These are phyloP conservation scores for Chymomyza costata DNA, from an alignment of 1,140 invertebrate species.

Conservation along the genomic window DNA sequence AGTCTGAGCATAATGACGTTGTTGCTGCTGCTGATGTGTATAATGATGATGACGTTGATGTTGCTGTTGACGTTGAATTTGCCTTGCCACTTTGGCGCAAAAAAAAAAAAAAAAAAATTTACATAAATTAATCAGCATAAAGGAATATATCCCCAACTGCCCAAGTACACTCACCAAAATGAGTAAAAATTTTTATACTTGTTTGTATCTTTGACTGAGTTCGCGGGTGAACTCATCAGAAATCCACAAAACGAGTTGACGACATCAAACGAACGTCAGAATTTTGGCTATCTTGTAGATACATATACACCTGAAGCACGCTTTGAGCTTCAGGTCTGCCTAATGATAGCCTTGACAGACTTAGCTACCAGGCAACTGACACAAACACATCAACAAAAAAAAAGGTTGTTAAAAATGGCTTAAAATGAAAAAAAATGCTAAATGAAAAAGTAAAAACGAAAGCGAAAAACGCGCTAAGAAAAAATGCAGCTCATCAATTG, in stretches of 20 bases:
- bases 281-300: constrained; percentile 3
- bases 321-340: constrained; percentile 27
- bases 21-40: constrained; percentile 15
- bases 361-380: too few relatives aligned
- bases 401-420: too few relatives aligned
- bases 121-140: constrained; percentile 41
- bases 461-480: constrained; percentile 7
- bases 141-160: too few relatives aligned
- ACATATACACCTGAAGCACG: constrained; percentile 7
- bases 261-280: too few relatives aligned
- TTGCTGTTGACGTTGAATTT: constrained; percentile 37
- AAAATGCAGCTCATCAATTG: constrained; percentile 32
- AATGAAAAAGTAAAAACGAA: not conserved
- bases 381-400: too few relatives aligned
- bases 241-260: constrained; percentile 26
- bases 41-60: constrained; percentile 37
- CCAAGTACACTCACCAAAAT: too few relatives aligned
- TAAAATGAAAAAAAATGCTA: not conserved
- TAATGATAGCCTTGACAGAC: constrained; percentile 19
- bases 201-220: too few relatives aligned
- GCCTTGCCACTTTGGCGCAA: not conserved
- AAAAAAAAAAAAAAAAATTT: too few relatives aligned
- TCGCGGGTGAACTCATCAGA: constrained; percentile 16
- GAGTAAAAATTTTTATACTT: too few relatives aligned
- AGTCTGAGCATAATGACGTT: not conserved